These are phyloP conservation scores for Nesoenas mayeri DNA, from an alignment of 2,113 vertebrate genomes.

Conservation along the genomic window DNA sequence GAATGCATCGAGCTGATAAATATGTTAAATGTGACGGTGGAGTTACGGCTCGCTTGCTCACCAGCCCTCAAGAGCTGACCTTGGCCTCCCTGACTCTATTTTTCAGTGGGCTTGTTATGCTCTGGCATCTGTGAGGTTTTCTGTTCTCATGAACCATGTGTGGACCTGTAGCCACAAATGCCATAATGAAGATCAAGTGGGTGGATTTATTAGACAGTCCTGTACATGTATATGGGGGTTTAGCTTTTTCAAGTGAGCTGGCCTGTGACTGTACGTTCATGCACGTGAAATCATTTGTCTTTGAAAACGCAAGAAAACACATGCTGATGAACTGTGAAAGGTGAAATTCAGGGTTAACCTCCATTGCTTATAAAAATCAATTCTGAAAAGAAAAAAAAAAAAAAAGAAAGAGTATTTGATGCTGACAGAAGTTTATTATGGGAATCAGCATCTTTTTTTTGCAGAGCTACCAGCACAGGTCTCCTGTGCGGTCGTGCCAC, in stretches of 20 bases:
- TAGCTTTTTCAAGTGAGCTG: background rate
- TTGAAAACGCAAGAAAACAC: background rate
- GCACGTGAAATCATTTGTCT: background rate
- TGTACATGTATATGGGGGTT: background rate
- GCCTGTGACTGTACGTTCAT: rapidly evolving
- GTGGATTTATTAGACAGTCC: background rate
- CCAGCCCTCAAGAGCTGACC: background rate
- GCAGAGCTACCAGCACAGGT: background rate
- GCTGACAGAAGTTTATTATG: background rate
- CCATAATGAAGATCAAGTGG: background rate
- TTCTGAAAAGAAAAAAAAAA: background rate
- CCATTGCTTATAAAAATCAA: background rate
- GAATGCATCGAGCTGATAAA: slow-evolving; percentile 25
- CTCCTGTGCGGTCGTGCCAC: background rate
- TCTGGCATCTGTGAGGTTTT: background rate
- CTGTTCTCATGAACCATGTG: background rate
- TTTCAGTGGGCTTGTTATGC: background rate
- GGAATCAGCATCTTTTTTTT: background rate
- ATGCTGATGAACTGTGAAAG: background rate
- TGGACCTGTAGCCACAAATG: background rate
- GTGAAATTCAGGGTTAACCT: background rate
- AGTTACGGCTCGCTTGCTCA: background rate
- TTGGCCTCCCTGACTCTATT: background rate
- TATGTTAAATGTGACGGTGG: background rate
- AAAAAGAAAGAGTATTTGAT: background rate